Evolutionary conservation across 2,888 invertebrate genomes (phyloP).

Genomic region (Siphlonurus alternatus): DNA sequence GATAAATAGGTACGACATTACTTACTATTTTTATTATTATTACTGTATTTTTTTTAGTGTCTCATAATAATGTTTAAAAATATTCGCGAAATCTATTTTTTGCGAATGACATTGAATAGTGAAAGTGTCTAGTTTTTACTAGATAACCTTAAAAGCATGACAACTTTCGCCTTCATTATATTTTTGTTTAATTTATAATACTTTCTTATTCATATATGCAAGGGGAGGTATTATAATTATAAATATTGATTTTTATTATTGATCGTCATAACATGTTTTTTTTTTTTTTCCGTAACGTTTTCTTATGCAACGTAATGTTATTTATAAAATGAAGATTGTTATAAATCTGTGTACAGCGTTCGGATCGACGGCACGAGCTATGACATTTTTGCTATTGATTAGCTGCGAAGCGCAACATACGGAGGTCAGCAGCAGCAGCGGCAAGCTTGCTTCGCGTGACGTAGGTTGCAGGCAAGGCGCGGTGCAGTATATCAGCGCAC

Average conservation of each 20-base stretch:
- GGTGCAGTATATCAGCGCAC: slow-evolving; percentile 2
- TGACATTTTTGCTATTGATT: slow-evolving; percentile 4
- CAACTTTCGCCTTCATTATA: slow-evolving; percentile 7
- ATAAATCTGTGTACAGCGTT: not conserved
- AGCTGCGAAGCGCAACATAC: slow-evolving; percentile 4
- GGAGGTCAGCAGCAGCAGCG: not conserved
- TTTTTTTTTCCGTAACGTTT: no score
- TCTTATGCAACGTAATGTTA: no score
- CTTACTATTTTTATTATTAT: not conserved
- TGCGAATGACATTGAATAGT: not conserved
- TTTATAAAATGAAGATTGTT: not conserved
- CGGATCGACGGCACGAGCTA: not conserved
- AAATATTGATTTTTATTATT: not conserved
- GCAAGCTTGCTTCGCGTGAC: slow-evolving; percentile 1
- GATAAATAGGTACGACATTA: not conserved
- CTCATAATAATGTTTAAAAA: not conserved
- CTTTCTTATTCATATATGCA: not conserved
- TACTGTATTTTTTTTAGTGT: not conserved
- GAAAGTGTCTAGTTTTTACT: not conserved
- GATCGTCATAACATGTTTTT: not conserved
- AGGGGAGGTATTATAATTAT: slow-evolving; percentile 19
- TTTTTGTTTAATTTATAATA: slow-evolving; percentile 28
- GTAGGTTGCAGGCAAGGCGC: slow-evolving; percentile 1
- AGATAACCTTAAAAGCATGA: slow-evolving; percentile 1
- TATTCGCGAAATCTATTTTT: not conserved